Conservation (phyloP, 2,888 invertebrate species). For the Drosophila ezoana region DNA sequence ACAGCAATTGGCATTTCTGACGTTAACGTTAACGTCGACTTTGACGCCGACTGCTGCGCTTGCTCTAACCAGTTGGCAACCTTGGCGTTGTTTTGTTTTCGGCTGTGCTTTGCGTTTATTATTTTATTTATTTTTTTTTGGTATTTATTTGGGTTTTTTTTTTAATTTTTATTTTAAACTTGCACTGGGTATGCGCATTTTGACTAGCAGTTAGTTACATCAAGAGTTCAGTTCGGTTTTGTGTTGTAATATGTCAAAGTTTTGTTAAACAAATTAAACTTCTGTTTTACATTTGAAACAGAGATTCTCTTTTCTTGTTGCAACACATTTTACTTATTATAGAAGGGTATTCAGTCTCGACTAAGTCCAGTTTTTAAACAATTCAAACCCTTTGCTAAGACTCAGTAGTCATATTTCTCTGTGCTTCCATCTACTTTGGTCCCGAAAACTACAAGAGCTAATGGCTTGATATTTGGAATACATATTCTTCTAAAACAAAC, state of each 20-base stretch:
- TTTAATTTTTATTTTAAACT: slow-evolving; percentile 44
- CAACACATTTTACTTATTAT: too few relatives aligned
- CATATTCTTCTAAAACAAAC: too few relatives aligned
- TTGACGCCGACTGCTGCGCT: slow-evolving; percentile 40
- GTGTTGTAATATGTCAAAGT: too few relatives aligned
- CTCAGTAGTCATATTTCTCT: too few relatives aligned
- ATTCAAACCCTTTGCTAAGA: too few relatives aligned
- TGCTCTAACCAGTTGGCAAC: slow-evolving; percentile 72
- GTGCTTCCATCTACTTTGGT: too few relatives aligned
- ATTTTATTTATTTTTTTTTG: slow-evolving; percentile 27
- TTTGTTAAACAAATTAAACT: too few relatives aligned
- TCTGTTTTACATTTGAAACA: too few relatives aligned
- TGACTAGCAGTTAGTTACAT: slow-evolving; percentile 11
- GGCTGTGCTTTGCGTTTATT: slow-evolving; percentile 54
- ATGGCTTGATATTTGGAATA: too few relatives aligned
- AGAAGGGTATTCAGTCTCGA: slow-evolving; percentile 1
- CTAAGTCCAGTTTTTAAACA: background rate
- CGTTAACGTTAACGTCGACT: slow-evolving; percentile 38
- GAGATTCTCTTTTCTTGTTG: too few relatives aligned
- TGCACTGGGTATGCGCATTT: slow-evolving; percentile 38
- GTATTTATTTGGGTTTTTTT: slow-evolving; percentile 54
- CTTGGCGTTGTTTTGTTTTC: slow-evolving; percentile 67
- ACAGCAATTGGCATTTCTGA: slow-evolving; percentile 70
- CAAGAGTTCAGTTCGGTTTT: background rate
- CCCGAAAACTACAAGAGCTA: too few relatives aligned